A percentile compares a stretch with the other conserved stretches of the same genome.
These are phyloP conservation scores for Atherinosoma microstoma DNA, from an alignment of 2,797 vertebrate genomes.

Conservation along the genomic window DNA sequence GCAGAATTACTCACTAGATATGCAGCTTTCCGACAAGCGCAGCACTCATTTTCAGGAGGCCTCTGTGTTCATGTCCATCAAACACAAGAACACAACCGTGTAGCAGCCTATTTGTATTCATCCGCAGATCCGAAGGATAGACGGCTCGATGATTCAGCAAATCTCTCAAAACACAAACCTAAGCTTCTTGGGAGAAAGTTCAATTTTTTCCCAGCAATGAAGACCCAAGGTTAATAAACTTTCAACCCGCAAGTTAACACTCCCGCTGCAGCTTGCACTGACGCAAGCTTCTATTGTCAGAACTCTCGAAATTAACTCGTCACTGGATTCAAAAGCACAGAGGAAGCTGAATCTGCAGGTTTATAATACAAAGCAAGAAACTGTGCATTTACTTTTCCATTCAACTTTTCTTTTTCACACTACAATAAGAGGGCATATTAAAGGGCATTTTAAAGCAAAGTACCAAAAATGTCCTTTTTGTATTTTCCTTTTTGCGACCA, in stretches of 20 bases:
- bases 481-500: neutral
- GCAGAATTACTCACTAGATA: slow-evolving; percentile 21
- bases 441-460: neutral
- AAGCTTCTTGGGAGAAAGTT: slow-evolving; percentile 18
- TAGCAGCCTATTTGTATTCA: slow-evolving; percentile 71
- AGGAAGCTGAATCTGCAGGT: slow-evolving; percentile 18
- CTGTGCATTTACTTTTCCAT: neutral
- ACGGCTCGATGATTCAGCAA: slow-evolving; percentile 79
- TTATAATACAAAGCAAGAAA: neutral
- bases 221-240: slow-evolving; percentile 46
- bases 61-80: slow-evolving; percentile 61
- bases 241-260: slow-evolving; percentile 23
- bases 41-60: slow-evolving; percentile 28
- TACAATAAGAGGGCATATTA: neutral
- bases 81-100: slow-evolving; percentile 42
- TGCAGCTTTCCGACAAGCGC: slow-evolving; percentile 39
- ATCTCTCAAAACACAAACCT: slow-evolving; percentile 58
- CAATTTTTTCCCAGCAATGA: slow-evolving; percentile 41
- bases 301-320: slow-evolving; percentile 25
- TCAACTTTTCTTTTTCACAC: neutral
- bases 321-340: slow-evolving; percentile 5
- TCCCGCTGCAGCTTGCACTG: slow-evolving; percentile 15
- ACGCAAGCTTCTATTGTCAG: slow-evolving; percentile 3
- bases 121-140: slow-evolving; percentile 59
- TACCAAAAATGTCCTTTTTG: slow-evolving; percentile 9